These are phyloP conservation scores for Cylindroiulus punctatus DNA, from an alignment of 2,888 invertebrate genomes.

Conservation along the genomic window DNA sequence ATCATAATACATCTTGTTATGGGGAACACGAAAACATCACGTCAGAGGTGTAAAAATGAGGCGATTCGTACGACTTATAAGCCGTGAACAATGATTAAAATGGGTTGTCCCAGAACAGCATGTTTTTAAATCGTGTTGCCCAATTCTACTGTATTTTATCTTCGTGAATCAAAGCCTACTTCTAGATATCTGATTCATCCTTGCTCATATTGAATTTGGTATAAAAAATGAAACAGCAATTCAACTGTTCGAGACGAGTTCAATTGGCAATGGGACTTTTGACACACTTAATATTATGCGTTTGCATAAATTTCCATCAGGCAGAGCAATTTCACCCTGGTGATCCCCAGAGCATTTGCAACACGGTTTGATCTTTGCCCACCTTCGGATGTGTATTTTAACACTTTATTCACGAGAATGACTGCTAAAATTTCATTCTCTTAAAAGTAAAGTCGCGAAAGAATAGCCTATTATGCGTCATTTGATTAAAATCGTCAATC, in stretches of 20 bases:
- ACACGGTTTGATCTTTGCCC: conserved; percentile 1
- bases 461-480: background rate
- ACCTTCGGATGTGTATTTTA: background rate
- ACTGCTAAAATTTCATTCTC: background rate
- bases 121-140: background rate
- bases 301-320: conserved; percentile 11
- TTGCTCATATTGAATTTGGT: background rate
- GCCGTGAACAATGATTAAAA: background rate
- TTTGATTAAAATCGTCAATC: no score
- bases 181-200: background rate
- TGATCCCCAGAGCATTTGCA: background rate
- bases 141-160: conserved; percentile 28
- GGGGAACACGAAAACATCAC: background rate
- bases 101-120: background rate
- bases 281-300: conserved; percentile 45
- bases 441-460: background rate
- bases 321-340: background rate
- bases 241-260: background rate
- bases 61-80: background rate
- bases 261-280: conserved; percentile 37
- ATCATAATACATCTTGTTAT: background rate
- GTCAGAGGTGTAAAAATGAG: background rate
- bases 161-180: background rate
- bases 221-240: background rate
- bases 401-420: conserved; percentile 4